Conservation (phyloP, 2,113 vertebrate genomes). For the Erpornis zantholeuca region DNA sequence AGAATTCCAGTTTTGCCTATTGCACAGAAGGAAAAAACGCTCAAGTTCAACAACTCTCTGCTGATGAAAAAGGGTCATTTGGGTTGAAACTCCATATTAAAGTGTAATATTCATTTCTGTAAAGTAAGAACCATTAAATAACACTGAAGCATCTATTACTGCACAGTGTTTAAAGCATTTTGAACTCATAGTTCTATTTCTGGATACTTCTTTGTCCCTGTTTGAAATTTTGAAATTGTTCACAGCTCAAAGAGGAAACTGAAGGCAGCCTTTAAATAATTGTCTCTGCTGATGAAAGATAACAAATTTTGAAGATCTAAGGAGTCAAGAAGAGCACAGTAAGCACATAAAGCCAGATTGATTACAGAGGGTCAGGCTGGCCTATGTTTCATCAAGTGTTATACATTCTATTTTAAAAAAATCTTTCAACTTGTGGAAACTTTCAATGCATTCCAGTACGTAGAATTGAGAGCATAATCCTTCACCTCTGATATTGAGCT, state of each 20-base stretch:
- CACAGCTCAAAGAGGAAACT: neutral
- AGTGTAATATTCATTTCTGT: neutral
- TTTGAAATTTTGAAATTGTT: neutral
- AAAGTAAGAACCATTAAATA: neutral
- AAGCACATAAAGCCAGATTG: neutral
- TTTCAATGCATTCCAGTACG: neutral
- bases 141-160: neutral
- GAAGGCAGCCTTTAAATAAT: neutral
- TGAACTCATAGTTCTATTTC: neutral
- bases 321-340: neutral
- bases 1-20: neutral
- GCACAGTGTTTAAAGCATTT: neutral
- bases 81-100: neutral
- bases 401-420: neutral
- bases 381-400: neutral
- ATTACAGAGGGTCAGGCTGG: neutral
- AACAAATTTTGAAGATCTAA: neutral
- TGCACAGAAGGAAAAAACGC: neutral
- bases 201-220: neutral
- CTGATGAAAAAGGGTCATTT: neutral
- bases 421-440: neutral
- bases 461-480: neutral
- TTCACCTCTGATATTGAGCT: neutral
- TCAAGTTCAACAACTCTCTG: neutral
- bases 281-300: neutral